Percentiles rank a stretch among this genome's conserved stretches.
phyloP scores from a whole-genome alignment of 2,113 vertebrate genomes.

The Chroicocephalus ridibundus region DNA sequence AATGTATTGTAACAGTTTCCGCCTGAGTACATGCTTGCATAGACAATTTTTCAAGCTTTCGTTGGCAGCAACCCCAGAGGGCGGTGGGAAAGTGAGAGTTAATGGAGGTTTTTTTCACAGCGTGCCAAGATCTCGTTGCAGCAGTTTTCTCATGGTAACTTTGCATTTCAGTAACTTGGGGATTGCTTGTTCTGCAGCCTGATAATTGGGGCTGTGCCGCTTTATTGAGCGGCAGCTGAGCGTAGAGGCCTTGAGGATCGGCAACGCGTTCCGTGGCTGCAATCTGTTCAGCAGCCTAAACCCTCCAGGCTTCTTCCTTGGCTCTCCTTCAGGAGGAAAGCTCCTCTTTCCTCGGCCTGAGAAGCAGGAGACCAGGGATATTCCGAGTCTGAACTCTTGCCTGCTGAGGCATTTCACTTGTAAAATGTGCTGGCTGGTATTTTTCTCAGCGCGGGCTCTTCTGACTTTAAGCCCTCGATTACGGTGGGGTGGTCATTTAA shows the following conservation, averaged over 20 bases:
- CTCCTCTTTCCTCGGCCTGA: conserved; percentile 22
- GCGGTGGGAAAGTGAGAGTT: not conserved
- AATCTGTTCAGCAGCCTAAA: conserved; percentile 37
- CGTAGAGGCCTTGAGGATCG: not conserved
- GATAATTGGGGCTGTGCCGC: not conserved
- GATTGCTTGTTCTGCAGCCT: not conserved
- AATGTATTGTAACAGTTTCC: not conserved
- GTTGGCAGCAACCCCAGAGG: conserved; percentile 2
- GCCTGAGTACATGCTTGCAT: not conserved
- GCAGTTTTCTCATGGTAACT: not conserved
- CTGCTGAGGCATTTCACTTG: conserved; percentile 63
- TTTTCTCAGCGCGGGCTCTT: not conserved
- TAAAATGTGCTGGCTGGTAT: conserved; percentile 52
- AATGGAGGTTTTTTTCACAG: not conserved
- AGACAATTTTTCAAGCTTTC: not conserved
- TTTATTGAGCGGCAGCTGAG: conserved; percentile 6
- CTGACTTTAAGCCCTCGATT: conserved; percentile 20
- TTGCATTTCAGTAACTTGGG: not conserved
- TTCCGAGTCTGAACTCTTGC: conserved; percentile 9
- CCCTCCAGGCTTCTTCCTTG: conserved; percentile 33
- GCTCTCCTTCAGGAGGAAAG: conserved; percentile 56
- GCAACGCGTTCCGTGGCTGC: not conserved
- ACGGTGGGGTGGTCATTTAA: not conserved
- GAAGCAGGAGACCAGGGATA: conserved; percentile 1
- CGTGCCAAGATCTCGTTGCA: not conserved